Evolutionary conservation across 2,888 invertebrate genomes (phyloP), one percentile per base, ranked within the genome.

Genomic region (Andrena minutula): DNA sequence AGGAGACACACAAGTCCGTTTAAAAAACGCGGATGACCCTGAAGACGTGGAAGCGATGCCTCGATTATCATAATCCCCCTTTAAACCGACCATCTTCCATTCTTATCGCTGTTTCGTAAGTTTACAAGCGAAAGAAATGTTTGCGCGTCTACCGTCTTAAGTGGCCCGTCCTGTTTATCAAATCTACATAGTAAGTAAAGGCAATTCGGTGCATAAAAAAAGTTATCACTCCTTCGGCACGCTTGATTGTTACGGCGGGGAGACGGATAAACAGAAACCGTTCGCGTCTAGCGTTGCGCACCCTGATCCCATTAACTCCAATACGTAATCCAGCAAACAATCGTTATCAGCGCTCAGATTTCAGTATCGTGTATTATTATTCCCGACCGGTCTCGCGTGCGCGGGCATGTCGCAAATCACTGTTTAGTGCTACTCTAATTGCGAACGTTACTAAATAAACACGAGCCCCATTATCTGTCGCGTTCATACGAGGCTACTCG

Each of bases 301-400:
- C 23, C 10, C 23, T 4, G 56, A 56, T 56, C 23, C 23, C 23
- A 26, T 23, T 56, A 41, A 56, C 56, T 56, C 2, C 26, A 10
- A 10, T 12, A 23, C 56, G 56, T 56, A 56, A 56, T 56, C 56
- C 1, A 56, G 56, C 56, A 56, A 56, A 26, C 56, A 56, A 56
- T 26, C 23, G 23, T 26, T 56, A 56, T 56, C 56, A 26, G 26
- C 56, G 10, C 56, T 26, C 8, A 51, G 51, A 56, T 23, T 26
- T 56, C 23, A 56, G 20, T 26, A 26, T 7, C 12, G 23, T 23
- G 23, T 26, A 10, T 26, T 56, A 26, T 26, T 23, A 56, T 26
- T 56, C 23, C 4, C 56, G 10, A 12, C 4, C 23, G 56, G 56
- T n/a, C 8, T 30, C 8, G 7, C 60, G n/a, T n/a, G 7, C 30